A percentile compares a stretch with the other conserved stretches of the same genome.
Evolutionary conservation across 2,113 vertebrate species (phyloP).

Genomic region (Numida meleagris): DNA sequence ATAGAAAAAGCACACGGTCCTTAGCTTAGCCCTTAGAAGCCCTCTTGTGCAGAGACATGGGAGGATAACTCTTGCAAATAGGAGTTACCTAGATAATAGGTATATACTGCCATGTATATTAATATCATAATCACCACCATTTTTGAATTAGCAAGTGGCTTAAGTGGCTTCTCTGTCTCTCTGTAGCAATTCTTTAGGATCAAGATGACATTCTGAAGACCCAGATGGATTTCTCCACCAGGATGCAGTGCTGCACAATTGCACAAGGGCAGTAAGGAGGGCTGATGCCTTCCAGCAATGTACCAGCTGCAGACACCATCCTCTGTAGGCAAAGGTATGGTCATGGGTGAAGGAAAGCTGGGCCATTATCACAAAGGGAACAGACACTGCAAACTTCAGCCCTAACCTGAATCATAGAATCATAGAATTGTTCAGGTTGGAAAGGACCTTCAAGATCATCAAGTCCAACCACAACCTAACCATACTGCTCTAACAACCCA

Average conservation of each 20-base stretch:
- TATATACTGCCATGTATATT: not conserved
- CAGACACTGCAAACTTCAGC: not conserved
- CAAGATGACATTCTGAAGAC: not conserved
- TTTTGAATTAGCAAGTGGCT: not conserved
- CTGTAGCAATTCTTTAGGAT: not conserved
- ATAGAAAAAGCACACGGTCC: accelerated
- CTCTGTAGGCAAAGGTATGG: not conserved
- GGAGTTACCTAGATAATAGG: too few relatives aligned
- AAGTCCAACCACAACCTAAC: too few relatives aligned
- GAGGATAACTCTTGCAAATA: not conserved
- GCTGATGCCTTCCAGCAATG: not conserved
- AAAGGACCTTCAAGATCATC: too few relatives aligned
- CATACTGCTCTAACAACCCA: too few relatives aligned
- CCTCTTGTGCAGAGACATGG: not conserved
- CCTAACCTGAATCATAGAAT: too few relatives aligned
- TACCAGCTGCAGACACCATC: not conserved
- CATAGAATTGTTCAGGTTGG: too few relatives aligned
- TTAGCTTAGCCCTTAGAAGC: not conserved
- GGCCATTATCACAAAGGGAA: not conserved
- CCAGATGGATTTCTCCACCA: not conserved
- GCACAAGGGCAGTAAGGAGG: not conserved
- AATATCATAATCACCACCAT: not conserved
- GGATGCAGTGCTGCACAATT: not conserved
- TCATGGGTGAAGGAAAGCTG: not conserved
- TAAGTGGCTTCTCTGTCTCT: not conserved